Conservation (phyloP, 1,140 invertebrate species). For the Conus ventricosus region DNA sequence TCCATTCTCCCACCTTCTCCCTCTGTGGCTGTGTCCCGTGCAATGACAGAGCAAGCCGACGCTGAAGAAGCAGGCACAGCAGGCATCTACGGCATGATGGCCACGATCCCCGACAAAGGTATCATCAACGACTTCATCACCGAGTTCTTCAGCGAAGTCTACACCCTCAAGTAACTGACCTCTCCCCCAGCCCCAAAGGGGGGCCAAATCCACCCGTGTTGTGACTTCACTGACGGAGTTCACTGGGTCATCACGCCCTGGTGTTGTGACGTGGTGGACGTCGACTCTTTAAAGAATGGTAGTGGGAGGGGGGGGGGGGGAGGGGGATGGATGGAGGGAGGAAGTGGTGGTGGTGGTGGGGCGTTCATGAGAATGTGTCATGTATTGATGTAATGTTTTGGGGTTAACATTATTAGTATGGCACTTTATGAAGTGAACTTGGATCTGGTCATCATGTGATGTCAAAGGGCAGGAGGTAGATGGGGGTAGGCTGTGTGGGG, state of each 20-base stretch:
- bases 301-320: too few species aligned
- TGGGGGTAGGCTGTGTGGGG: too few species aligned
- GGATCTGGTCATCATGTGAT: too few species aligned
- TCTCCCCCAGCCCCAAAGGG: background rate
- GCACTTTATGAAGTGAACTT: too few species aligned
- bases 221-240: background rate
- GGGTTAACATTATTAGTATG: too few species aligned
- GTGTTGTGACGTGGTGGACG: background rate
- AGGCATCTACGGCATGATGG: constrained; percentile 71
- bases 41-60: constrained; percentile 54
- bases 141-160: constrained; percentile 71
- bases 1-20: too few species aligned
- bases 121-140: constrained; percentile 70
- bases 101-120: constrained; percentile 67
- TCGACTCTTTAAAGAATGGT: background rate
- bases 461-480: too few species aligned
- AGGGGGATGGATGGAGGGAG: too few species aligned
- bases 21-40: too few species aligned
- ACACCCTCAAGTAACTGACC: constrained; percentile 44
- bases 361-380: too few species aligned
- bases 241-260: background rate
- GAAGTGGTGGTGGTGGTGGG: too few species aligned
- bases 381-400: too few species aligned
- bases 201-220: background rate
- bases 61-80: constrained; percentile 63